Percentiles rank a stretch among this genome's conserved stretches.
Evolutionary conservation across 1,140 invertebrate genomes (phyloP).

Genomic region (Drosophila truncata): DNA sequence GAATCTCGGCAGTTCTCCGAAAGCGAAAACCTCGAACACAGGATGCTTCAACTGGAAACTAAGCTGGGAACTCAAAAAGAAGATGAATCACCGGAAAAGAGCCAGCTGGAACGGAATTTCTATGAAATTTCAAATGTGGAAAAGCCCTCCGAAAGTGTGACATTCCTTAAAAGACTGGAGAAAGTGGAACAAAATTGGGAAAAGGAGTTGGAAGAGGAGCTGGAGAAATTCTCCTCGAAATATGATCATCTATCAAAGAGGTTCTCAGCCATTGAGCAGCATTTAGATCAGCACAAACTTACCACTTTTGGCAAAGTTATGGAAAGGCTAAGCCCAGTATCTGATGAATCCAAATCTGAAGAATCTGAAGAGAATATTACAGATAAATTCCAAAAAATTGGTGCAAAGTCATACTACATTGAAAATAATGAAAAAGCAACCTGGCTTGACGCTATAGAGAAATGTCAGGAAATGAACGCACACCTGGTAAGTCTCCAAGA

Average conservation of each 20-base stretch:
- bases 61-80: background rate
- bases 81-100: background rate
- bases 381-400: background rate
- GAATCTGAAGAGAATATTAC: background rate
- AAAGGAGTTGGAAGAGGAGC: background rate
- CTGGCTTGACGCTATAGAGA: fast-evolving
- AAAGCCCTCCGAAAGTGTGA: too few relatives aligned
- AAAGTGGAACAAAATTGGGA: background rate
- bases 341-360: background rate
- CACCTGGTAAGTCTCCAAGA: background rate
- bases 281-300: background rate
- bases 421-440: background rate
- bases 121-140: too few relatives aligned
- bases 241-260: background rate
- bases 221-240: background rate
- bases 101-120: background rate
- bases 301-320: too few relatives aligned
- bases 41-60: background rate
- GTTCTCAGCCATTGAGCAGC: background rate
- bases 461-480: background rate
- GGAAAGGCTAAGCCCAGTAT: background rate
- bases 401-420: background rate
- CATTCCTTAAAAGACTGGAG: background rate
- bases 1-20: background rate
- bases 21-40: background rate